Evolutionary conservation across 2,888 invertebrate species (phyloP).

Genomic region (Microdon myrmicae): DNA sequence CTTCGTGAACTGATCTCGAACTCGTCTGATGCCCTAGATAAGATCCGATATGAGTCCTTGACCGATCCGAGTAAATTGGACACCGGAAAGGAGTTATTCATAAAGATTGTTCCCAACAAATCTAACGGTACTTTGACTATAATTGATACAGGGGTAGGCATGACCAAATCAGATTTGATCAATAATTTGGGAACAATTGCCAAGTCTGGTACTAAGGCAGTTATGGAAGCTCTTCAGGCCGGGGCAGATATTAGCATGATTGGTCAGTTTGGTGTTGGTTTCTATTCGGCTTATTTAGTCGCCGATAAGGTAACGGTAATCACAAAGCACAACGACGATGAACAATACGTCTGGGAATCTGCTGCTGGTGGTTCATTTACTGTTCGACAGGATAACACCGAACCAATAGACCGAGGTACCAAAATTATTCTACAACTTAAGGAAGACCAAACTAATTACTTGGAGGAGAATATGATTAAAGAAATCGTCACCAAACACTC

Average conservation of each 20-base stretch:
- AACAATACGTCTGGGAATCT: conserved; percentile 96
- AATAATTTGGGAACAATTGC: conserved; percentile 97
- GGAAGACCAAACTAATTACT: conserved; percentile 90
- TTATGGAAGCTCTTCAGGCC: conserved; percentile 98
- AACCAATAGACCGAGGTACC: conserved; percentile 86
- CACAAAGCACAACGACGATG: conserved; percentile 95
- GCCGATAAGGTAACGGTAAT: conserved; percentile 91
- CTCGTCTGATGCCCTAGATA: conserved; percentile 89
- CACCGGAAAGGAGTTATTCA: conserved; percentile 89
- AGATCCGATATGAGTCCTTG: conserved; percentile 92
- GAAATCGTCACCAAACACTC: conserved; percentile 97
- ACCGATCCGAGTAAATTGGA: conserved; percentile 93
- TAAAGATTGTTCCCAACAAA: conserved; percentile 95
- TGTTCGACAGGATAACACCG: conserved; percentile 77
- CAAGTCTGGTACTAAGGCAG: conserved; percentile 97
- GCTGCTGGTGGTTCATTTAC: conserved; percentile 97
- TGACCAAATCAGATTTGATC: conserved; percentile 97
- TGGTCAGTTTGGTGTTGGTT: conserved; percentile 98
- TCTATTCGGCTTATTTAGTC: conserved; percentile 95
- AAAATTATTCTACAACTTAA: conserved; percentile 91
- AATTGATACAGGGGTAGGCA: conserved; percentile 92
- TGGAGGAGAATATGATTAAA: conserved; percentile 91
- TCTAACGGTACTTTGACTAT: conserved; percentile 91
- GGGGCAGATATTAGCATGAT: conserved; percentile 99
- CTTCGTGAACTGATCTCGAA: conserved; percentile 97